Conservation (phyloP, 2,113 vertebrate genomes). For the Anguilla rostrata region DNA sequence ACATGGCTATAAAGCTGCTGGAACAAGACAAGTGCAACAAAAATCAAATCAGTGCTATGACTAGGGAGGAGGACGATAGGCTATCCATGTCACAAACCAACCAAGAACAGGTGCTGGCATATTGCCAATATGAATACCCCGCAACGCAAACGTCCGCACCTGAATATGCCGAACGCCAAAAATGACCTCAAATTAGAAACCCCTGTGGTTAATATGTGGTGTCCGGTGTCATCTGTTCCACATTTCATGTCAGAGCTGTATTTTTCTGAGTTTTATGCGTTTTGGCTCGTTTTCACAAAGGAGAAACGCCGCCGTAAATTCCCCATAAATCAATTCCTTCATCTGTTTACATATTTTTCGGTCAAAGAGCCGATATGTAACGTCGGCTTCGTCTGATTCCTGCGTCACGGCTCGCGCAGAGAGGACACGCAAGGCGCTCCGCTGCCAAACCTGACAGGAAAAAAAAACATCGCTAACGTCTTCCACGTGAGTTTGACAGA, state of each 20-base stretch:
- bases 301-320: neutral
- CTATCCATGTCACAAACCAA: neutral
- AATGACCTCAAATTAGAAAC: neutral
- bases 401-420: no score
- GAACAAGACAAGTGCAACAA: no score
- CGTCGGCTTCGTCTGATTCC: neutral
- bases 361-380: neutral
- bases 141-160: no score
- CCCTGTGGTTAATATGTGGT: neutral
- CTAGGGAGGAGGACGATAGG: no score
- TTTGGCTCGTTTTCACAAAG: neutral
- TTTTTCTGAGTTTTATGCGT: neutral
- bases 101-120: neutral
- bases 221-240: neutral
- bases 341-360: neutral
- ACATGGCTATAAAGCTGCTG: no score
- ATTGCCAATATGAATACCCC: no score
- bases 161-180: no score
- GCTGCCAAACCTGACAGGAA: neutral
- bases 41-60: no score
- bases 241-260: neutral
- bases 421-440: no score
- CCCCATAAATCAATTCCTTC: neutral
- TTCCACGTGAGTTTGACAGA: neutral
- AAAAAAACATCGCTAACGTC: neutral